Percentiles rank a stretch among this genome's conserved stretches.
These are phyloP conservation scores for Terebella lapidaria DNA, from an alignment of 2,888 invertebrate genomes.

Conservation along the genomic window DNA sequence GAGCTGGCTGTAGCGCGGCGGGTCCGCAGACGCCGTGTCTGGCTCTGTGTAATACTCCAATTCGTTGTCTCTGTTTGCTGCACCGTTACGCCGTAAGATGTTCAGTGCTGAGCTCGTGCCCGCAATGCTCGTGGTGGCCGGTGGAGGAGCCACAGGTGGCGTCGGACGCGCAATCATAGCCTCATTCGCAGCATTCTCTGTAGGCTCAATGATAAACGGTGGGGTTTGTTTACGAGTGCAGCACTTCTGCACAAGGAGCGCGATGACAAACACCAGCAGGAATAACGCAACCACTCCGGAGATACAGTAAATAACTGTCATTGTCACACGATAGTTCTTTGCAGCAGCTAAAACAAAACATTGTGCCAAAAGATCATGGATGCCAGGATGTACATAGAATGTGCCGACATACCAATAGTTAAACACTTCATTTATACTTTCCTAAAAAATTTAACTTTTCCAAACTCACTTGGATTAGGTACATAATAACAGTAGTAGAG, in stretches of 20 bases:
- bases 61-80: not conserved
- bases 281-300: not conserved
- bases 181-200: not conserved
- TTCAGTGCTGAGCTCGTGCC: not conserved
- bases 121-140: not conserved
- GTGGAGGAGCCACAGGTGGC: not conserved
- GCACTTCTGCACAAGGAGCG: not conserved
- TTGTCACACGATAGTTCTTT: not conserved
- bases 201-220: not conserved
- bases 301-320: not conserved
- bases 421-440: not conserved
- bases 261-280: not conserved
- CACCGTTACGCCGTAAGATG: not conserved
- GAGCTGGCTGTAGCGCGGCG: not conserved
- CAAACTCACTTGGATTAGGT: not conserved
- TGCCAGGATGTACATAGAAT: too few relatives aligned
- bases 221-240: not conserved
- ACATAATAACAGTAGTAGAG: conserved; percentile 28
- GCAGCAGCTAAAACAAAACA: not conserved
- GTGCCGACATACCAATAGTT: not conserved
- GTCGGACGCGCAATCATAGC: not conserved
- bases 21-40: not conserved
- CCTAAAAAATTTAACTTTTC: not conserved
- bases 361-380: too few relatives aligned
- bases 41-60: not conserved